Conservation (phyloP, 1,140 invertebrate genomes). For the Tetramorium alpestre region DNA sequence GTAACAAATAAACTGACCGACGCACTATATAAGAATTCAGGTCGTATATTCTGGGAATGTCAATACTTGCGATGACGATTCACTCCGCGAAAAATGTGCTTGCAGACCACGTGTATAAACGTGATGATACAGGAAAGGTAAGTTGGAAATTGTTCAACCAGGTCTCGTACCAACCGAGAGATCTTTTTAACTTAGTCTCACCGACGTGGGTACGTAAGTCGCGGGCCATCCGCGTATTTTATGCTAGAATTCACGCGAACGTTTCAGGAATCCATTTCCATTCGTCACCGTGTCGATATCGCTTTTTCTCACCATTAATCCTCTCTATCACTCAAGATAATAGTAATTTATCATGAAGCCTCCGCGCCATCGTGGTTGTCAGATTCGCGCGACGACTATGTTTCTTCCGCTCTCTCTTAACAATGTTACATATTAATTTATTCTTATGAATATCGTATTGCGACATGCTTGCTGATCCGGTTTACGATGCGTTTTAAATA, state of each 20-base stretch:
- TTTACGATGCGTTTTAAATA: too few species aligned
- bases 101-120: neutral
- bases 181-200: constrained; percentile 46
- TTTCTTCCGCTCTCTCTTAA: constrained; percentile 15
- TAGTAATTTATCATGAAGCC: constrained; percentile 53
- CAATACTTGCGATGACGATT: neutral
- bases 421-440: neutral
- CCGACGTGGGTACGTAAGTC: neutral
- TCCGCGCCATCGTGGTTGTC: constrained; percentile 24
- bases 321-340: constrained; percentile 56
- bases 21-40: neutral
- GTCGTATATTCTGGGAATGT: neutral
- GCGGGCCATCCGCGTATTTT: constrained; percentile 7
- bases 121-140: neutral
- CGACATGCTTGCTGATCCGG: too few species aligned
- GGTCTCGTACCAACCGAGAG: constrained; percentile 7
- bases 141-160: constrained; percentile 37
- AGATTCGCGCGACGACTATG: constrained; percentile 39
- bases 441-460: too few species aligned
- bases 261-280: constrained; percentile 48
- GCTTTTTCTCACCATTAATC: constrained; percentile 21
- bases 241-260: constrained; percentile 39
- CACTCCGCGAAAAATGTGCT: neutral
- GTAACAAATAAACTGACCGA: neutral
- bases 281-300: constrained; percentile 40